Percentiles rank a stretch among this genome's conserved stretches.
Evolutionary conservation across 2,113 vertebrate genomes (phyloP).

Genomic region (Anhinga anhinga): DNA sequence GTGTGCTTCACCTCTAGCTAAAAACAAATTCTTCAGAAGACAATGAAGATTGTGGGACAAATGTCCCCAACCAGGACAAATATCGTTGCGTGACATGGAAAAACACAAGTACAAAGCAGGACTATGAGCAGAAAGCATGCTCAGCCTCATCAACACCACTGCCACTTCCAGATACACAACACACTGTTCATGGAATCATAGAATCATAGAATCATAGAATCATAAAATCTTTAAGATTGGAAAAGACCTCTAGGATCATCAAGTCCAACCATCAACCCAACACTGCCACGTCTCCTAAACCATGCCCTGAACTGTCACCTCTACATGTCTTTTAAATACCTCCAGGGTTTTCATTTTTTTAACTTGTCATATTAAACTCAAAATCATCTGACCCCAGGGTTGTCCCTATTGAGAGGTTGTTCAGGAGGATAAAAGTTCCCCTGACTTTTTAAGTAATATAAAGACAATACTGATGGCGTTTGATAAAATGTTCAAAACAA

Average conservation of each 20-base stretch:
- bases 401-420: not conserved
- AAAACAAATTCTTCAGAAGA: not conserved
- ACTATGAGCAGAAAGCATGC: not conserved
- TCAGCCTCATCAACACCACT: not conserved
- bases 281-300: too few species aligned
- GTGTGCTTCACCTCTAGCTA: not conserved
- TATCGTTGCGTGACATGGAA: not conserved
- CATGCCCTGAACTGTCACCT: too few species aligned
- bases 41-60: not conserved
- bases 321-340: too few species aligned
- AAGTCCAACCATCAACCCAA: too few species aligned
- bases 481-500: not conserved
- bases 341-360: too few species aligned
- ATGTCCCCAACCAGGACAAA: not conserved
- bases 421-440: not conserved
- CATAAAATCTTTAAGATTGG: too few species aligned
- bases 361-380: not conserved
- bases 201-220: too few species aligned
- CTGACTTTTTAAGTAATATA: not conserved
- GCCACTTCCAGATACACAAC: not conserved
- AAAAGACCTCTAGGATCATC: too few species aligned
- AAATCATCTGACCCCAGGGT: not conserved
- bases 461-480: fast-evolving
- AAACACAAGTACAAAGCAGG: not conserved
- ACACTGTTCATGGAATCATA: not conserved